These are phyloP conservation scores for Alcedo quadribrachys DNA, from an alignment of 2,797 vertebrate genomes.

Conservation along the genomic window DNA sequence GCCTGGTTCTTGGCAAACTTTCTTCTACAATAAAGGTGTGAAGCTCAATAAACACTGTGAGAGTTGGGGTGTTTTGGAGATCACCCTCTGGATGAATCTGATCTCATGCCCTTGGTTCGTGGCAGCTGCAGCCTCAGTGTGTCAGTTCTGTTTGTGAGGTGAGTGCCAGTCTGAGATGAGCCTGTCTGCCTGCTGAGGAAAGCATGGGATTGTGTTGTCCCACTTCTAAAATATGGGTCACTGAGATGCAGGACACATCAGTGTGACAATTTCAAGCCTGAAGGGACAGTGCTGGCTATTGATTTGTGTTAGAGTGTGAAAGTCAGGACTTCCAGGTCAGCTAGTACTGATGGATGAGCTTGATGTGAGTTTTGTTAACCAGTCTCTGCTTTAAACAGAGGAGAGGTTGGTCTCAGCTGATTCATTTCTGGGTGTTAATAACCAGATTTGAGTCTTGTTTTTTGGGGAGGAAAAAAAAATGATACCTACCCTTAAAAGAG, in stretches of 20 bases:
- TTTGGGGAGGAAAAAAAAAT: background rate
- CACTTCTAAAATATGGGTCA: constrained; percentile 59
- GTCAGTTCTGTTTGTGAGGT: background rate
- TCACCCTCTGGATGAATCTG: background rate
- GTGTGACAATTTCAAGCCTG: constrained; percentile 4
- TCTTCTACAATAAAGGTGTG: background rate
- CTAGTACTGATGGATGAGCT: background rate
- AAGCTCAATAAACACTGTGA: background rate
- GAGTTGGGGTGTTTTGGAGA: background rate
- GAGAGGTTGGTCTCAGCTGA: background rate
- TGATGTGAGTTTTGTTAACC: background rate
- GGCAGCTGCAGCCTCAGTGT: background rate
- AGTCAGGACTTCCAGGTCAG: constrained; percentile 11
- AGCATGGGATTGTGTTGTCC: constrained; percentile 4
- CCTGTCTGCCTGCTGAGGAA: background rate
- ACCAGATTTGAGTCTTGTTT: background rate
- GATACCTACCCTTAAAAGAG: background rate
- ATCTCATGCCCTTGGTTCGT: background rate
- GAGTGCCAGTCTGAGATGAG: background rate
- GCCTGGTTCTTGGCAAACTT: background rate
- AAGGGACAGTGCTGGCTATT: background rate
- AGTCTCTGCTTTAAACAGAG: background rate
- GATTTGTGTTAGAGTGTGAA: constrained; percentile 1
- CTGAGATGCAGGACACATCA: background rate
- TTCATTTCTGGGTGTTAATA: background rate